phyloP scores from a whole-genome alignment of 2,888 invertebrate genomes.

The Brachyptera putata region DNA sequence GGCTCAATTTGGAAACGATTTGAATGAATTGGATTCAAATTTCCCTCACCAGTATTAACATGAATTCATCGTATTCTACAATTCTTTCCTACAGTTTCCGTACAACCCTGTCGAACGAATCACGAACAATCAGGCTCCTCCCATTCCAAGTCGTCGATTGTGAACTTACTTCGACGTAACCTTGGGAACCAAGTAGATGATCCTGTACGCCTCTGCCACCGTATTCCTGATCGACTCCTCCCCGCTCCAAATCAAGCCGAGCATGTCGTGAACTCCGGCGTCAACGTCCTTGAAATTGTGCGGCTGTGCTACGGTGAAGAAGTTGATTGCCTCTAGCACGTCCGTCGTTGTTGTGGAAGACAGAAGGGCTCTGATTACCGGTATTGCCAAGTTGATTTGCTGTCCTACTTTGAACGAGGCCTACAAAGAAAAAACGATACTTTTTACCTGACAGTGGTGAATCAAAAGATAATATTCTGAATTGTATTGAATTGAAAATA shows the following conservation, averaged over 20 bases:
- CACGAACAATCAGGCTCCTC: no score
- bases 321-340: slow-evolving; percentile 75
- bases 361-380: slow-evolving; percentile 25
- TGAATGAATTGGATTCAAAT: no score
- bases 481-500: not conserved
- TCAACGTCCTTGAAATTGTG: slow-evolving; percentile 72
- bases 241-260: slow-evolving; percentile 73
- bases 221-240: slow-evolving; percentile 66
- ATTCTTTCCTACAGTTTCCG: no score
- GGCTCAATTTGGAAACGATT: no score
- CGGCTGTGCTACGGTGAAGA: slow-evolving; percentile 75
- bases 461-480: not conserved
- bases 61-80: no score
- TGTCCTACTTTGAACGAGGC: not conserved
- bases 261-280: slow-evolving; percentile 68
- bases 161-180: no score
- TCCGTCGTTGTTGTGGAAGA: slow-evolving; percentile 25
- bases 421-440: not conserved
- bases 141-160: no score
- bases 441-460: not conserved
- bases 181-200: slow-evolving; percentile 55
- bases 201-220: slow-evolving; percentile 71
- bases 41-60: no score
- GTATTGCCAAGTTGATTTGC: slow-evolving; percentile 20
- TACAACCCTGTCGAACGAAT: no score